Base-by-base conservation (phyloP, 2,888 invertebrate genomes). In the Chymomyza amoena region DNA sequence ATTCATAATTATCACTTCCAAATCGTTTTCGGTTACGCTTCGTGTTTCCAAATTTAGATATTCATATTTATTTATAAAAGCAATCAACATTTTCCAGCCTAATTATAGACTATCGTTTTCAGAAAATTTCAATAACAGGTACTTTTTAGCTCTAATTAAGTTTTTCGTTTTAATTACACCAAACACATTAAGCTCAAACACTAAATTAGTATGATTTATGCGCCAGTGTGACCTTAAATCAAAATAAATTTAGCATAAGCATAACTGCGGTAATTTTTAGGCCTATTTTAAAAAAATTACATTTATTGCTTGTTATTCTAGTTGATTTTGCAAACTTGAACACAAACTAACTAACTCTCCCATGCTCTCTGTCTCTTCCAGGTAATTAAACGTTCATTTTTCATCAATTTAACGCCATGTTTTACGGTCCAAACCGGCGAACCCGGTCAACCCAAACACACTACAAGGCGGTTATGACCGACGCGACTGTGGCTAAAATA, bases 371-470 rank as follows among this genome's bases (percentile, higher is more conserved):
- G 16, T 69, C 28, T 65, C 66, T 69, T 75, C 70, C 79, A 83
- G 83, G 83, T 83, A 83, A 85, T 85, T 83, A 85, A 85, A 80
- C 71, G 64, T 56, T 61, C 51, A 69, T 81, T 67, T 73, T 64
- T 73, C 75, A 77, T 67, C 69, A 62, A 74, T 74, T 75, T 75
- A 59, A 66, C 45, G 73, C 73, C 64, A 71, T 67, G 64, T 68
- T 72, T 61, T 61, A 65, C 56, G 18, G 65, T 57, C 50, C 67
- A 64, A 67, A 20, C 66, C 65, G 28, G 57, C 67, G 45, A 62
- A 6, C 20, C 25, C 25, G 51, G 61, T 57, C 51, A 51, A 59
- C 69, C 68, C 18, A 20, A n/a, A 28, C 28, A 9, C 32, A 7
- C 57, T 50, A 45, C 13, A 10, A 13, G 4, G 39, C 39, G 39